Percentiles rank a stretch among this genome's conserved stretches.
phyloP scores from a whole-genome alignment of 53 echinoderm and acorn worm genomes.

The Crossaster papposus region DNA sequence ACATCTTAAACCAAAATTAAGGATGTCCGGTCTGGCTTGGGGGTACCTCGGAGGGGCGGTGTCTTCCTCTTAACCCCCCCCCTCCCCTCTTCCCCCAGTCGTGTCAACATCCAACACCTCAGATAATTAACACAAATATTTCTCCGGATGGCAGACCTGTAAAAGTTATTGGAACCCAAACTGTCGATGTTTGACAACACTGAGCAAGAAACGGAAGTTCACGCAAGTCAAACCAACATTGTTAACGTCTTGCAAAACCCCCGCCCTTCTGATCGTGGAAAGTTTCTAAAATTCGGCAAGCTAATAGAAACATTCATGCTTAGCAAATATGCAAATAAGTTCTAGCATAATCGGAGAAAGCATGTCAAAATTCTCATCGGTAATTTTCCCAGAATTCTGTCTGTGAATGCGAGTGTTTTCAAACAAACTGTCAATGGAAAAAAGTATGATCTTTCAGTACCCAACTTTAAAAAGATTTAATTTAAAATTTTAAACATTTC shows the following conservation, averaged over 20 bases:
- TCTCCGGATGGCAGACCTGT: neutral
- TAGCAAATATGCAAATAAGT: no score
- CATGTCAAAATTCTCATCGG: no score
- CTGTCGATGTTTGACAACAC: slow-evolving; percentile 8
- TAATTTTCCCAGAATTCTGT: no score
- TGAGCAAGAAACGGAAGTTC: neutral
- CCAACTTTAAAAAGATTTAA: no score
- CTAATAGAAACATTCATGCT: no score
- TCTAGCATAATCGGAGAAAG: no score
- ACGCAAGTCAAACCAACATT: neutral
- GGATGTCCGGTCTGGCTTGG: slow-evolving; percentile 43
- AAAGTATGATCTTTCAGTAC: no score
- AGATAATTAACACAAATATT: slow-evolving; percentile 47
- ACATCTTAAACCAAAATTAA: slow-evolving; percentile 5
- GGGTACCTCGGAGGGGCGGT: neutral
- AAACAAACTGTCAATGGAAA: no score
- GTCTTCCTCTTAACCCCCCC: neutral
- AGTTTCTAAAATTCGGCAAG: no score
- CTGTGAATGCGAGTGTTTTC: no score
- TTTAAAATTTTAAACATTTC: no score
- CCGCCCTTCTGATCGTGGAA: neutral
- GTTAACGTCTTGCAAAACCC: neutral
- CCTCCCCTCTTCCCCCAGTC: neutral
- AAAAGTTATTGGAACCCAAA: slow-evolving; percentile 9
- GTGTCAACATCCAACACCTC: slow-evolving; percentile 40